A percentile compares a stretch with the other conserved stretches of the same genome.
Evolutionary conservation across 2,797 vertebrate genomes (phyloP).

Genomic region (Neosilurus hyrtlii): DNA sequence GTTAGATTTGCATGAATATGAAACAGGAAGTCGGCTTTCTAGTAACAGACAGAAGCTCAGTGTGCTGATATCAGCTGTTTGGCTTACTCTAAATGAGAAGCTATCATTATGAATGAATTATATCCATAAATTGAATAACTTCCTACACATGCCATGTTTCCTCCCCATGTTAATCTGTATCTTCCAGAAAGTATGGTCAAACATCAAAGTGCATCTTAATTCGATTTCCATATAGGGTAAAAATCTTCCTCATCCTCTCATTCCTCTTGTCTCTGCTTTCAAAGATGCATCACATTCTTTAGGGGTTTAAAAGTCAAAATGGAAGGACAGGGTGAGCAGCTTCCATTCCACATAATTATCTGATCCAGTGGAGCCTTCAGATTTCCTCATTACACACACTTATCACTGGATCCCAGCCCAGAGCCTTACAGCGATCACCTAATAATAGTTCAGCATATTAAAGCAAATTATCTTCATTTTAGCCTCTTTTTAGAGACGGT

Average conservation of each 20-base stretch:
- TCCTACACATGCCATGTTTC: constrained; percentile 26
- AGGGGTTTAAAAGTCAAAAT: constrained; percentile 18
- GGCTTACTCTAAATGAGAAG: constrained; percentile 30
- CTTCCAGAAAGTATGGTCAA: constrained; percentile 19
- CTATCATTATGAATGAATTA: constrained; percentile 15
- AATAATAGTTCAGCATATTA: constrained; percentile 67
- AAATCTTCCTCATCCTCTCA: constrained; percentile 17
- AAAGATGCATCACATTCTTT: constrained; percentile 15
- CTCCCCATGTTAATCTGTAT: constrained; percentile 2
- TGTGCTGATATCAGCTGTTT: constrained; percentile 25
- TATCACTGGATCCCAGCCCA: constrained; percentile 52
- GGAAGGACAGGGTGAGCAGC: constrained; percentile 34
- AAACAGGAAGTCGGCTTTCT: constrained; percentile 31
- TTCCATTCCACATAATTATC: constrained; percentile 50
- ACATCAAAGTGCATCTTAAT: constrained; percentile 32
- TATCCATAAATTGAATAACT: constrained; percentile 24
- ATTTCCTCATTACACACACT: constrained; percentile 42
- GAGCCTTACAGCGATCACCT: constrained; percentile 53
- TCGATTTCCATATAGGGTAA: constrained; percentile 23
- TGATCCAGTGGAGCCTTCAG: constrained; percentile 41
- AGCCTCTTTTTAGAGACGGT: constrained; percentile 51
- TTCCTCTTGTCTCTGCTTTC: constrained; percentile 5
- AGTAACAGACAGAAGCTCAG: constrained; percentile 19
- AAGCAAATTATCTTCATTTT: constrained; percentile 62
- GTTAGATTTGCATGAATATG: constrained; percentile 35